Conservation (phyloP, 2,888 invertebrate genomes). For the Crossocerus cetratus region DNA sequence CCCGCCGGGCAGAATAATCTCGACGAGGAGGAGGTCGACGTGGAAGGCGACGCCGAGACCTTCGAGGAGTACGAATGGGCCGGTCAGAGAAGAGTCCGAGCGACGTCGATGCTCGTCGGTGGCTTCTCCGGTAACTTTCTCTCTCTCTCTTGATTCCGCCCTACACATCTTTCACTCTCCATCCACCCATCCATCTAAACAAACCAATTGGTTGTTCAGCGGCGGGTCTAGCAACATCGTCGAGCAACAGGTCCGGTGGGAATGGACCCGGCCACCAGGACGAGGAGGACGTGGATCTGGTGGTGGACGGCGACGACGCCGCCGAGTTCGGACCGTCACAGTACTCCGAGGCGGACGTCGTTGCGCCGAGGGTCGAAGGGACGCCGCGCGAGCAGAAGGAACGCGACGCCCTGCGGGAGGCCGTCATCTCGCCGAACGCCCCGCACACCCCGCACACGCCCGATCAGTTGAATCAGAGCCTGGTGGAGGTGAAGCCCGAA, state of each 20-base stretch:
- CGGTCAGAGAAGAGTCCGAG: constrained; percentile 89
- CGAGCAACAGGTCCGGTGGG: constrained; percentile 67
- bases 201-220: too few relatives aligned
- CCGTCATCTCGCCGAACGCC: constrained; percentile 77
- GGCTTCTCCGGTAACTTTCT: constrained; percentile 79
- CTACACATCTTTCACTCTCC: too few relatives aligned
- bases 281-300: constrained; percentile 85
- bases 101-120: constrained; percentile 84
- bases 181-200: too few relatives aligned
- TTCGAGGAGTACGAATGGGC: constrained; percentile 96
- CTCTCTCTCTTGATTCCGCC: background rate
- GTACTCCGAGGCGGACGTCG: constrained; percentile 87
- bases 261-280: constrained; percentile 77
- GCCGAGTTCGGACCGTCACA: constrained; percentile 91
- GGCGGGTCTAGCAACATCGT: constrained; percentile 76
- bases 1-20: constrained; percentile 83
- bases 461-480: constrained; percentile 64
- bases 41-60: constrained; percentile 82
- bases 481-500: constrained; percentile 74
- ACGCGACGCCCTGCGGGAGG: constrained; percentile 79
- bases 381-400: constrained; percentile 78
- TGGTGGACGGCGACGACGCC: constrained; percentile 92
- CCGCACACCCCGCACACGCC: constrained; percentile 64
- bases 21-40: constrained; percentile 89
- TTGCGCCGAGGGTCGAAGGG: constrained; percentile 78